Conservation (phyloP, 2,113 vertebrate genomes). For the Podiceps cristatus region DNA sequence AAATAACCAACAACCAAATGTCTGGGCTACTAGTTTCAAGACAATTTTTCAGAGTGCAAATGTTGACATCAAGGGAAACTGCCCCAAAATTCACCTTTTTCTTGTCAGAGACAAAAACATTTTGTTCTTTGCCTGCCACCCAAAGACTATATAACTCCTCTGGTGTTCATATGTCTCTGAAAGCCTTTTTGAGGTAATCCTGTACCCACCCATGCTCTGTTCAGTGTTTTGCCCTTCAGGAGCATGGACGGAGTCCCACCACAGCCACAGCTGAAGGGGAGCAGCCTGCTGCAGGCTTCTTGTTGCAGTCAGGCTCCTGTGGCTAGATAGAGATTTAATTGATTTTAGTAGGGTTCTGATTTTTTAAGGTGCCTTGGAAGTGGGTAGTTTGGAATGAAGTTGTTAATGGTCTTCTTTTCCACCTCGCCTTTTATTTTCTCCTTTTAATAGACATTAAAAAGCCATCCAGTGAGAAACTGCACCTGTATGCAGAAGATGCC, state of each 20-base stretch:
- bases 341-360: constrained; percentile 27
- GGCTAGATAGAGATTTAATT: background rate
- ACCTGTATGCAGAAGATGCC: background rate
- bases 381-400: background rate
- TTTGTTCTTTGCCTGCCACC: background rate
- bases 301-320: background rate
- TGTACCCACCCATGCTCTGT: rapidly evolving
- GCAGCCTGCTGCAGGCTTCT: background rate
- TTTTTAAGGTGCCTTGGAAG: constrained; percentile 31
- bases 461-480: background rate
- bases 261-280: rapidly evolving
- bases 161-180: background rate
- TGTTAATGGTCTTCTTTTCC: background rate
- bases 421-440: background rate
- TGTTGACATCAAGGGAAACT: background rate
- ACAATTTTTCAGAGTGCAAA: background rate
- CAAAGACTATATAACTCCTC: background rate
- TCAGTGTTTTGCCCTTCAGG: rapidly evolving
- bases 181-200: background rate
- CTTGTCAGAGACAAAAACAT: background rate
- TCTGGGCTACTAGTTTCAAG: background rate
- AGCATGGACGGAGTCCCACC: background rate
- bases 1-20: background rate
- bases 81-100: background rate
- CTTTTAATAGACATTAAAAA: constrained; percentile 26